Base-by-base conservation (phyloP, 2,888 invertebrate genomes). In the Stenodera caucasica region DNA sequence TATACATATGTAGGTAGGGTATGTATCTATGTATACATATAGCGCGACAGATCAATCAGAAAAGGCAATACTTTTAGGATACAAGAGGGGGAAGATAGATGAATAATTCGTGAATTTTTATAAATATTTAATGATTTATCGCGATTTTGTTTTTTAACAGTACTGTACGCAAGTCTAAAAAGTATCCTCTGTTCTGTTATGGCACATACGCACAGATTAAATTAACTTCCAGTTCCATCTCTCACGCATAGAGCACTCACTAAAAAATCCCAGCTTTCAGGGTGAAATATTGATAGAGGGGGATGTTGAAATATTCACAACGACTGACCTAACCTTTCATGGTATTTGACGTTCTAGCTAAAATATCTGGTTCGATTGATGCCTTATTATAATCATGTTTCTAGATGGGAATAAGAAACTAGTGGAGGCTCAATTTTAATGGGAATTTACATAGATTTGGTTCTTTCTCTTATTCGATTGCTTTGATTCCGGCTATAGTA, bases 51-150 rank as follows among this genome's bases (percentile, higher is more conserved):
- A 70, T 72, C 72, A 72, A 72, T 70, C 70, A 67, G 72, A 66
- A 70, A 73, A 70, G 68, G 70, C 70, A 68, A 68, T 71, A 66
- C 68, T 57, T 70, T 68, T 55, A 2, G n/a, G n/a, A n/a, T n/a
- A n/a, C n/a, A n/a, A n/a, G 9, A 6, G 37, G 8, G 14, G 1
- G 1, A 7, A 40, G 58, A 60, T 67, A 67, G 69, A 69, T 74
- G 69, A 74, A 73, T 73, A 70, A 72, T 72, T 71, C 66, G 64
- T 55, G 67, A 59, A 67, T 68, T 69, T 68, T 68, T 70, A 68
- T 75, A 71, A 73, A 77, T 76, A 71, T 74, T 77, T 75, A 53
- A 75, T 60, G 68, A 71, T 72, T 74, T 74, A 74, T 75, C 72
- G 74, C 71, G 69, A 73, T 71, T 72, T 75, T 26, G 3, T 26